phyloP scores from a whole-genome alignment of 2,797 vertebrate genomes.

The Sitta carolinensis region DNA sequence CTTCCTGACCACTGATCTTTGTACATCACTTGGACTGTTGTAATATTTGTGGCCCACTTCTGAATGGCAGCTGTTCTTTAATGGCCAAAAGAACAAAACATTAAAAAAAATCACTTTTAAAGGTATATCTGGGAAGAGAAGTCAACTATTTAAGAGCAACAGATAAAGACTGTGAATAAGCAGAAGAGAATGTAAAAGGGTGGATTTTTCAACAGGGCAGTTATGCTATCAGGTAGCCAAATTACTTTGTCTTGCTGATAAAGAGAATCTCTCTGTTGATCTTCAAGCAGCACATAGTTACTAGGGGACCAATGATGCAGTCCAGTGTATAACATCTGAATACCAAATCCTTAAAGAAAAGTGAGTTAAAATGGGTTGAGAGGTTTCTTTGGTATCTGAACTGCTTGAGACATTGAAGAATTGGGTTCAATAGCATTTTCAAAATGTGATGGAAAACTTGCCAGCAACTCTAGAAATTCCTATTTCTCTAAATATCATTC shows the following conservation, averaged over 20 bases:
- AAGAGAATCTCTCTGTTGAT: neutral
- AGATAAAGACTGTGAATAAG: neutral
- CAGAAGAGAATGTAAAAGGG: neutral
- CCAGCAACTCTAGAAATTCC: neutral
- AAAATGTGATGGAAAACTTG: neutral
- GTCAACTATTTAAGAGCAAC: neutral
- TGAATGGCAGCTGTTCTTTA: neutral
- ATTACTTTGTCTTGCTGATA: neutral
- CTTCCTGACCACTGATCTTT: neutral
- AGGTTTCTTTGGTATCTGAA: neutral
- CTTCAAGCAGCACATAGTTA: neutral
- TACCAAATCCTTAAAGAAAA: neutral
- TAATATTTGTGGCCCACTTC: fast-evolving
- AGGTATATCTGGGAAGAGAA: neutral
- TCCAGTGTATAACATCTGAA: neutral
- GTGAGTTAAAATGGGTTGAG: fast-evolving
- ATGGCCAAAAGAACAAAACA: neutral
- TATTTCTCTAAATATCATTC: neutral
- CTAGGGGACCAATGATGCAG: neutral
- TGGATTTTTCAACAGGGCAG: neutral
- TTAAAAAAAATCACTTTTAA: neutral
- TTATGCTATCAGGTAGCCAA: neutral
- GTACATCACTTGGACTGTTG: neutral
- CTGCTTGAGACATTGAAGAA: neutral
- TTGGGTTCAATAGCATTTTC: neutral